phyloP scores from a whole-genome alignment of 2,888 invertebrate species.

The Catocala nupta region DNA sequence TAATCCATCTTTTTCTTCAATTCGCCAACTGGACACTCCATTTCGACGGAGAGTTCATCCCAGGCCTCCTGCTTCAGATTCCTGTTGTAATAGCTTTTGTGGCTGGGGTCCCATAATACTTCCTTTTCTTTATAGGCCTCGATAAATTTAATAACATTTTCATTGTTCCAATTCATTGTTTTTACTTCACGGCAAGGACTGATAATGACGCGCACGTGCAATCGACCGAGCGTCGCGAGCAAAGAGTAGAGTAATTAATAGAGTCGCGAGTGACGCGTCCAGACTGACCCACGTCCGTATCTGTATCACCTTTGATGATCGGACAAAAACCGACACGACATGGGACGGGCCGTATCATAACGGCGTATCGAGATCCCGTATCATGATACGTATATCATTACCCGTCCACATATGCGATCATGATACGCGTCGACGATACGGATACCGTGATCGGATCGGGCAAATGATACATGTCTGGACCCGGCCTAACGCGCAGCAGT shows the following conservation, averaged over 20 bases:
- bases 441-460: conserved; percentile 38
- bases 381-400: conserved; percentile 19
- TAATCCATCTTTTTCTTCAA: conserved; percentile 39
- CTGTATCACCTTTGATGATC: conserved; percentile 36
- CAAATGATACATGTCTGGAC: conserved; percentile 13
- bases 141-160: conserved; percentile 41
- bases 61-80: conserved; percentile 33
- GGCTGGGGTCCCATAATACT: conserved; percentile 40
- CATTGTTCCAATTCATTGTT: conserved; percentile 35
- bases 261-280: conserved; percentile 2
- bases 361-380: conserved; percentile 40
- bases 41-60: conserved; percentile 29
- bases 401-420: conserved; percentile 35
- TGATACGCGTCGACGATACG: conserved; percentile 38
- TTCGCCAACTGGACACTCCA: conserved; percentile 29
- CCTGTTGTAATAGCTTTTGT: conserved; percentile 38
- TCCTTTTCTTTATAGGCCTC: conserved; percentile 38
- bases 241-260: too few relatives aligned
- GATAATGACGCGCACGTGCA: conserved; percentile 25
- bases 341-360: conserved; percentile 39
- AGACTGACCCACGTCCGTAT: conserved; percentile 8
- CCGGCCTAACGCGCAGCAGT: too few relatives aligned
- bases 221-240: conserved; percentile 12
- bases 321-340: conserved; percentile 40
- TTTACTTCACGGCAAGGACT: conserved; percentile 30